phyloP scores from a whole-genome alignment of 2,113 vertebrate genomes.

The Chaetops frenatus region DNA sequence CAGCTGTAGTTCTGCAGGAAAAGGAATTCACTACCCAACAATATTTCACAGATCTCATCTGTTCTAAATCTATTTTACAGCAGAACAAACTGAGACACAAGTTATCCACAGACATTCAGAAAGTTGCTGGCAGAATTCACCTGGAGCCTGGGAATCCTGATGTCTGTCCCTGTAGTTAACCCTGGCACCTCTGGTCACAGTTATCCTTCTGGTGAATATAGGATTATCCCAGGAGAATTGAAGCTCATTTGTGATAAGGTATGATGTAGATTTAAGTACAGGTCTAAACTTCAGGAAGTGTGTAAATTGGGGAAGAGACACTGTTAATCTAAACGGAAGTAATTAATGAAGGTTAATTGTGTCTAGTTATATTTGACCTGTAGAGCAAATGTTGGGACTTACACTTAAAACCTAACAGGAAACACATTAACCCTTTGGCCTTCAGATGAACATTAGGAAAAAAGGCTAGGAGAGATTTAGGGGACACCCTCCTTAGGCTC shows the following conservation, averaged over 20 bases:
- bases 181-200: not conserved
- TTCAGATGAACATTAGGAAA: not conserved
- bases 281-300: not conserved
- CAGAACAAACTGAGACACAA: not conserved
- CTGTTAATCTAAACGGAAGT: not conserved
- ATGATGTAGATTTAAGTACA: not conserved
- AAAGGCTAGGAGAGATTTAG: not conserved
- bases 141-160: not conserved
- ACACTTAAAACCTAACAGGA: not conserved
- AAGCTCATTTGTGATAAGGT: not conserved
- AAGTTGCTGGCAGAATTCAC: not conserved
- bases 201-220: not conserved
- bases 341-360: not conserved
- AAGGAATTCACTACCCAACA: not conserved
- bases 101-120: not conserved
- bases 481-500: not conserved
- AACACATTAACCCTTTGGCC: not conserved
- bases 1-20: not conserved
- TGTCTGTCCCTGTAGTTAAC: not conserved
- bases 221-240: not conserved
- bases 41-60: not conserved
- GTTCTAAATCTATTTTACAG: constrained; percentile 11
- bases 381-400: not conserved
- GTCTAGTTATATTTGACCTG: not conserved
- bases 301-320: not conserved